Evolutionary conservation across 2,888 invertebrate species (phyloP).

Genomic region (Apocheima hispidaria): DNA sequence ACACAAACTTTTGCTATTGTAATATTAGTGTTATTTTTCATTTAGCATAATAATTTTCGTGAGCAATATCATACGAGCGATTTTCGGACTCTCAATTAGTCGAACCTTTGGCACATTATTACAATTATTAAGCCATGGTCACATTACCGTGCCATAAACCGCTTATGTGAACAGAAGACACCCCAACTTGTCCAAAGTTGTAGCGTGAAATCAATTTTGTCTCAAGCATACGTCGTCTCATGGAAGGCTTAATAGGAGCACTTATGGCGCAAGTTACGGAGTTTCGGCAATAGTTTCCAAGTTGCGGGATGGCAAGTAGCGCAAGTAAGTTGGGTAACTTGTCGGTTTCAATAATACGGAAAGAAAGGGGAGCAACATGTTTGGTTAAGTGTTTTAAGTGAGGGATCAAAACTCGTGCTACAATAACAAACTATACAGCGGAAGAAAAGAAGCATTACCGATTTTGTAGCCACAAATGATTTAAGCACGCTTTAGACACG

Average conservation of each 20-base stretch:
- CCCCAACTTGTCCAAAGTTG: slow-evolving; percentile 28
- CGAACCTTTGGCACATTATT: background rate
- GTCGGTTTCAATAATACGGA: slow-evolving; percentile 30
- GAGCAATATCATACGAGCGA: too few species aligned
- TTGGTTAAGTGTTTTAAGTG: slow-evolving; percentile 18
- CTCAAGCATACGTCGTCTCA: slow-evolving; percentile 40
- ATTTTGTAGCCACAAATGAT: background rate
- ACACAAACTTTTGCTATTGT: too few species aligned
- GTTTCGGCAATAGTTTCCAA: slow-evolving; percentile 42
- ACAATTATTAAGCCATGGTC: background rate
- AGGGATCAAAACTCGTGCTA: slow-evolving; percentile 11
- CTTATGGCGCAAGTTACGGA: slow-evolving; percentile 42
- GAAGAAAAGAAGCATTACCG: background rate
- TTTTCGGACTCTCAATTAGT: background rate
- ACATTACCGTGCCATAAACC: slow-evolving; percentile 2
- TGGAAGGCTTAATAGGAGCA: slow-evolving; percentile 43
- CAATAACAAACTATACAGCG: background rate
- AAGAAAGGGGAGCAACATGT: slow-evolving; percentile 19
- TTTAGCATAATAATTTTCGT: too few species aligned
- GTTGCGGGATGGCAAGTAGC: slow-evolving; percentile 36
- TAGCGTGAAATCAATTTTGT: slow-evolving; percentile 45
- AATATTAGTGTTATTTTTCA: too few species aligned
- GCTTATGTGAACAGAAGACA: slow-evolving; percentile 9
- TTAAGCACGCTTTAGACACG: background rate
- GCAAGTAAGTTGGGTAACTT: slow-evolving; percentile 31